These are phyloP conservation scores for Griposia aprilina DNA, from an alignment of 2,888 invertebrate genomes.

Conservation along the genomic window DNA sequence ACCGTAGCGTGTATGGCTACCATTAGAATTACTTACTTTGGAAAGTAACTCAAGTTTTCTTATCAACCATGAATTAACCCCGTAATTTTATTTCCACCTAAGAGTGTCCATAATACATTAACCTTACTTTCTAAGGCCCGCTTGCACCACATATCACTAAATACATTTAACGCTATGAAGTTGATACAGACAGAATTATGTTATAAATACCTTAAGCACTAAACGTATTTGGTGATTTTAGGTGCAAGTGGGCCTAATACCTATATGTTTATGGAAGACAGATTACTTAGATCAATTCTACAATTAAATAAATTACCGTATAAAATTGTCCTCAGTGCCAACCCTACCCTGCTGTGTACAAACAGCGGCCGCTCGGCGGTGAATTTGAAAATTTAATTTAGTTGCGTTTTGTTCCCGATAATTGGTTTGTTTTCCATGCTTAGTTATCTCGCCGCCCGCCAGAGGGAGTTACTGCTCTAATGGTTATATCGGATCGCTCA, in stretches of 20 bases:
- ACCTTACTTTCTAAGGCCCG: too few species aligned
- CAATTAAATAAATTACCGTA: not conserved
- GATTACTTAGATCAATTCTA: too few species aligned
- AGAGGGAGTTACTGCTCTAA: slow-evolving; percentile 58
- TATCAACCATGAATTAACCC: not conserved
- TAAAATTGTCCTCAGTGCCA: slow-evolving; percentile 51
- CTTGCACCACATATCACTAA: too few species aligned
- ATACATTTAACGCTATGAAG: not conserved
- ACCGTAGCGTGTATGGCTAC: too few species aligned
- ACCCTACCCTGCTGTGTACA: slow-evolving; percentile 73
- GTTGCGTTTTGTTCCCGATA: slow-evolving; percentile 87
- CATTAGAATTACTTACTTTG: not conserved
- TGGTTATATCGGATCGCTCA: slow-evolving; percentile 58
- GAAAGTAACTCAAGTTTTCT: not conserved
- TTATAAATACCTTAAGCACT: not conserved
- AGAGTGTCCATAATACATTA: not conserved
- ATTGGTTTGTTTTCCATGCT: slow-evolving; percentile 89
- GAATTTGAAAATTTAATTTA: slow-evolving; percentile 90
- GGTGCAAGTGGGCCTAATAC: not conserved
- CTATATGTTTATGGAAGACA: not conserved
- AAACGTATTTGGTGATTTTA: too few species aligned
- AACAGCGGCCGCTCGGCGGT: slow-evolving; percentile 73
- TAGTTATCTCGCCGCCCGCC: slow-evolving; percentile 75
- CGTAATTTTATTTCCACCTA: not conserved
- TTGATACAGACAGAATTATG: not conserved